Conservation (phyloP, 2,888 invertebrate genomes). For the Dastarcus helophoroides region DNA sequence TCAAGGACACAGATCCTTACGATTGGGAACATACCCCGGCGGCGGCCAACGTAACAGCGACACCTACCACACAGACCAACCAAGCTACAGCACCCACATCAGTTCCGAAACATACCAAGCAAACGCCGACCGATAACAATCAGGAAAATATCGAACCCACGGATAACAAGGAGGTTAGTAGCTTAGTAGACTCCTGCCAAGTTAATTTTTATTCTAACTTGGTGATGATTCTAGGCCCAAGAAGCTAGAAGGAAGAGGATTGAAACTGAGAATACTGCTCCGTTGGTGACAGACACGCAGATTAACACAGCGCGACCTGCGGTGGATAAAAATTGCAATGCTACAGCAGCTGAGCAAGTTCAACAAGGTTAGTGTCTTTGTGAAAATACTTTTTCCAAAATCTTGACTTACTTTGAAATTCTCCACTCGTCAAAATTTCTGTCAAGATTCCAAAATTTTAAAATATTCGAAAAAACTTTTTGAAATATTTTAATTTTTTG, state of each 20-base stretch:
- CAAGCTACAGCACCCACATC: conserved; percentile 24
- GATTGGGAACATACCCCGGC: conserved; percentile 78
- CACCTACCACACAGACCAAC: conserved; percentile 24
- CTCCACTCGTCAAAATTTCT: too few species aligned
- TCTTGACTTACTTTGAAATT: too few species aligned
- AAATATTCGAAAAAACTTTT: too few species aligned
- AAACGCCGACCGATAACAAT: conserved; percentile 45
- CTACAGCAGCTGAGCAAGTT: conserved; percentile 39
- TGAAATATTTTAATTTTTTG: too few species aligned
- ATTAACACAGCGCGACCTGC: conserved; percentile 34
- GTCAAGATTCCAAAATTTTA: too few species aligned
- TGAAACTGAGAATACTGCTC: conserved; percentile 52
- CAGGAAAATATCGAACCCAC: conserved; percentile 57
- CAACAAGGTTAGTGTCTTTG: too few species aligned
- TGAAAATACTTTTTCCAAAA: too few species aligned
- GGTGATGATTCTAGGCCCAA: conserved; percentile 47
- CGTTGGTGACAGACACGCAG: conserved; percentile 49
- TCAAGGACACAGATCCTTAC: conserved; percentile 81
- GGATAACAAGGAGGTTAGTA: conserved; percentile 47
- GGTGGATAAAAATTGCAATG: conserved; percentile 59
- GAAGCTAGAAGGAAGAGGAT: conserved; percentile 42
- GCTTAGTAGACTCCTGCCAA: conserved; percentile 1
- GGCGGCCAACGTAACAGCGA: conserved; percentile 25
- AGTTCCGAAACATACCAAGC: conserved; percentile 35
- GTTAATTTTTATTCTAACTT: background rate